These are phyloP conservation scores for Lucifuga dentata DNA, from an alignment of 2,113 vertebrate genomes.

Conservation along the genomic window DNA sequence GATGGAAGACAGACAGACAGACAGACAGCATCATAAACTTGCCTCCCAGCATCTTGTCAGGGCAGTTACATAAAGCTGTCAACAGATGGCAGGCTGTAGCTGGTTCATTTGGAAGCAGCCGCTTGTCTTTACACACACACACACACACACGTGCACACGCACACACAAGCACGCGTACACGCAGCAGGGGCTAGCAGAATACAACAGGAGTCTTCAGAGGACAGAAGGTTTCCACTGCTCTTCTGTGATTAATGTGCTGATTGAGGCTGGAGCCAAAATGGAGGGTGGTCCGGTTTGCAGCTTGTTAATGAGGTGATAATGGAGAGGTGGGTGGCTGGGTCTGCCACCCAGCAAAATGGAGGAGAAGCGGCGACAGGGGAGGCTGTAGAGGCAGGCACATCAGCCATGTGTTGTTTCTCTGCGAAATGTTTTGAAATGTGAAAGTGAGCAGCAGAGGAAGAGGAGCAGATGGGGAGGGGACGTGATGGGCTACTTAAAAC, in stretches of 20 bases:
- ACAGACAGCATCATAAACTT: constrained; percentile 6
- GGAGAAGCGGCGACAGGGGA: constrained; percentile 1
- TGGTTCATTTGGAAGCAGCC: constrained; percentile 73
- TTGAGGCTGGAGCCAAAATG: constrained; percentile 67
- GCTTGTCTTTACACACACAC: constrained; percentile 32
- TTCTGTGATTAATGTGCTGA: constrained; percentile 72
- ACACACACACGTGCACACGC: constrained; percentile 13
- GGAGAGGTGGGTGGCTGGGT: constrained; percentile 64
- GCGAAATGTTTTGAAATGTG: constrained; percentile 13
- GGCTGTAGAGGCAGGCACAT: constrained; percentile 22
- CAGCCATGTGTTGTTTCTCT: constrained; percentile 5
- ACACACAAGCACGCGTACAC: constrained; percentile 26
- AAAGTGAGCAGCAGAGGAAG: neutral
- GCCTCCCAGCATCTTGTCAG: neutral
- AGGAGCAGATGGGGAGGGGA: neutral
- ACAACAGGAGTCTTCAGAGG: constrained; percentile 60
- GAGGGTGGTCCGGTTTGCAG: constrained; percentile 67
- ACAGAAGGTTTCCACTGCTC: constrained; percentile 65
- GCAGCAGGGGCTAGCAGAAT: constrained; percentile 55
- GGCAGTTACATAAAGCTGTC: constrained; percentile 71
- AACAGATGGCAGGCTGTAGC: constrained; percentile 81
- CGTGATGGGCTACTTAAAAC: neutral
- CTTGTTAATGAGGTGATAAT: constrained; percentile 76
- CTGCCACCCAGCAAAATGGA: constrained; percentile 48
- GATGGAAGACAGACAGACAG: constrained; percentile 13